phyloP scores from a whole-genome alignment of 2,888 invertebrate genomes.

The Athalia circularis region DNA sequence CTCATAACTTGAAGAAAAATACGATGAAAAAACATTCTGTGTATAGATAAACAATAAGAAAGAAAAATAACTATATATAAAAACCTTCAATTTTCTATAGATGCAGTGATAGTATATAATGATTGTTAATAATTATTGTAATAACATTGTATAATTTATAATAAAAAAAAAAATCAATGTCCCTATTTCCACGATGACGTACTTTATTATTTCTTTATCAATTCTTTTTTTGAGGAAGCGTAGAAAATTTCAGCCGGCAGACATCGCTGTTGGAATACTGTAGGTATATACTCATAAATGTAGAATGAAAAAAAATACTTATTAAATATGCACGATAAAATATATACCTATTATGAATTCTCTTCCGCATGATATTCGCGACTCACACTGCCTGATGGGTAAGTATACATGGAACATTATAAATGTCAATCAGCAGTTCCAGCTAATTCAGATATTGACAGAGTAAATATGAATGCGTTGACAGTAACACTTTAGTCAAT shows the following conservation, averaged over 20 bases:
- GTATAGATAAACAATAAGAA: slow-evolving; percentile 29
- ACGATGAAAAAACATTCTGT: slow-evolving; percentile 32
- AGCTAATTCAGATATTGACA: too few relatives aligned
- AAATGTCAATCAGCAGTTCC: too few relatives aligned
- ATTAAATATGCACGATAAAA: too few relatives aligned
- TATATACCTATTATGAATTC: too few relatives aligned
- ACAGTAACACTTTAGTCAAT: too few relatives aligned
- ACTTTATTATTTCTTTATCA: neutral
- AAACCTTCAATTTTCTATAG: neutral
- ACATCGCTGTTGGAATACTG: neutral
- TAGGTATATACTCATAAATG: too few relatives aligned
- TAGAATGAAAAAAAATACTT: too few relatives aligned
- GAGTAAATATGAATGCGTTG: too few relatives aligned
- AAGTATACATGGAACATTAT: too few relatives aligned
- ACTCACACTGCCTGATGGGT: too few relatives aligned
- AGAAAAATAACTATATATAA: too few relatives aligned
- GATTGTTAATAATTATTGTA: slow-evolving; percentile 39
- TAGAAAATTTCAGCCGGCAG: neutral
- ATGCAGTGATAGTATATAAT: slow-evolving; percentile 35
- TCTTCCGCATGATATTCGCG: too few relatives aligned
- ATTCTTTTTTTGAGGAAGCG: neutral
- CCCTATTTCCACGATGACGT: slow-evolving; percentile 1
- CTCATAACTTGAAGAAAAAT: neutral
- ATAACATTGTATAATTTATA: slow-evolving; percentile 45
- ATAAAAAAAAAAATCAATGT: slow-evolving; percentile 32